Conservation (phyloP, 2,113 vertebrate genomes). For the Brachionichthys hirsutus region DNA sequence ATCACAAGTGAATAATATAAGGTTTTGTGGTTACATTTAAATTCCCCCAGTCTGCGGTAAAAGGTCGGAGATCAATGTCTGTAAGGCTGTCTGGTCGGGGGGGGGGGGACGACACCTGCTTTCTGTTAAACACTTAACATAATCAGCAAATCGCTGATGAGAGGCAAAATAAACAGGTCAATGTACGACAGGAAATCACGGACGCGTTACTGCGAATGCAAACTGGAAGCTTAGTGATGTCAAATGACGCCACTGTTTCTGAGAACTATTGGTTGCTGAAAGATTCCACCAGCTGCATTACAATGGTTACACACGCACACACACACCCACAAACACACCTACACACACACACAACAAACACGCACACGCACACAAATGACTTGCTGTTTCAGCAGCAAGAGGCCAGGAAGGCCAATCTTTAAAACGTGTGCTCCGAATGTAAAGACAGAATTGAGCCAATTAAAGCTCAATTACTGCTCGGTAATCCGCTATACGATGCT, state of each 20-base stretch:
- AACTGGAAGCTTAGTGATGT: slow-evolving; percentile 29
- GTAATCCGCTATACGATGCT: neutral
- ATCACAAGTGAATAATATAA: too few relatives aligned
- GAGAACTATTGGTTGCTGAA: slow-evolving; percentile 21
- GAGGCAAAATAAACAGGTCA: slow-evolving; percentile 11
- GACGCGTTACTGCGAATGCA: slow-evolving; percentile 8
- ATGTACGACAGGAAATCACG: too few relatives aligned
- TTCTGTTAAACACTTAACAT: slow-evolving; percentile 47
- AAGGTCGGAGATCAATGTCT: too few relatives aligned
- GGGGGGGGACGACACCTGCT: slow-evolving; percentile 60
- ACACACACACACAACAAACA: neutral
- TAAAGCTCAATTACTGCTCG: slow-evolving; percentile 58
- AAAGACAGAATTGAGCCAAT: slow-evolving; percentile 57
- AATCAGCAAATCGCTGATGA: slow-evolving; percentile 64
- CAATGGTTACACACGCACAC: slow-evolving; percentile 13
- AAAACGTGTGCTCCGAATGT: slow-evolving; percentile 42
- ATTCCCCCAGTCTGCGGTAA: too few relatives aligned
- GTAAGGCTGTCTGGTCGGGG: too few relatives aligned
- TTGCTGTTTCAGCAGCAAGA: slow-evolving; percentile 36
- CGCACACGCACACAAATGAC: neutral
- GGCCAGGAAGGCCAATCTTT: slow-evolving; percentile 15
- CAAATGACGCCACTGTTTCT: slow-evolving; percentile 52
- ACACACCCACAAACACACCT: neutral
- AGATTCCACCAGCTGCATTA: slow-evolving; percentile 19
- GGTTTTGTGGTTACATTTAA: too few relatives aligned